Evolutionary conservation across 1,140 invertebrate species (phyloP), one percentile per base, ranked within the genome.

Genomic region (Drepana arcuata): DNA sequence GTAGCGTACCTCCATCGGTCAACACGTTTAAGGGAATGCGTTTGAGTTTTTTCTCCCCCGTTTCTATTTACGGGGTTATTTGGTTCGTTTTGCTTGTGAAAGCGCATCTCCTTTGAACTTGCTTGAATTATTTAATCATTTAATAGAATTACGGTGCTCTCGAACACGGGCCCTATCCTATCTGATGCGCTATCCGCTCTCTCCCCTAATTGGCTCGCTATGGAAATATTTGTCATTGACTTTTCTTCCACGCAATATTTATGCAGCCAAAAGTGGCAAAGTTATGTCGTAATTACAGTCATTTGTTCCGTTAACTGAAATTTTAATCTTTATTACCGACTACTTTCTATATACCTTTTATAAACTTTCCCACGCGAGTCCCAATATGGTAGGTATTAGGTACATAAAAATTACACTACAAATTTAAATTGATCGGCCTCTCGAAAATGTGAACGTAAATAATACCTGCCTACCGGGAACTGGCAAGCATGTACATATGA

Each of bases 81-180:
- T 78, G 62, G 59, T 68, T 70, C 73, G 58, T 75, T 78, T 74
- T 73, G 60, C 71, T 67, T 60, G 56, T 71, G 58, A 69, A 80
- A 74, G 67, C 70, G 68, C 68, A 75, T 78, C 70, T 72, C 65
- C 68, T 78, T 80, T 80, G 71, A 78, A 75, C 57, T 72, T 58
- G 53, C 53, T 53, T 70, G 72, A 75, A 80, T 78, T 78, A 80
- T 78, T 78, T 75, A 80, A 78, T 75, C 73, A 65, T 78, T 71
- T 77, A 77, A 80, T 72, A 74, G 62, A 80, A 80, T 77, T 73
- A 73, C 69, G 51, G 50, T 57, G 51, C 54, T 58, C 57, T 49
- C 34, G 44, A 57, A 55, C 41, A 49, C 51, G 34, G 46, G 38
- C 65, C 63, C 72, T 68, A 68, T 75, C 63, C 72, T 68, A 68